Evolutionary conservation across 2,113 vertebrate genomes (phyloP), one percentile per base, ranked within the genome.

Genomic region (Hydrolagus affinis): DNA sequence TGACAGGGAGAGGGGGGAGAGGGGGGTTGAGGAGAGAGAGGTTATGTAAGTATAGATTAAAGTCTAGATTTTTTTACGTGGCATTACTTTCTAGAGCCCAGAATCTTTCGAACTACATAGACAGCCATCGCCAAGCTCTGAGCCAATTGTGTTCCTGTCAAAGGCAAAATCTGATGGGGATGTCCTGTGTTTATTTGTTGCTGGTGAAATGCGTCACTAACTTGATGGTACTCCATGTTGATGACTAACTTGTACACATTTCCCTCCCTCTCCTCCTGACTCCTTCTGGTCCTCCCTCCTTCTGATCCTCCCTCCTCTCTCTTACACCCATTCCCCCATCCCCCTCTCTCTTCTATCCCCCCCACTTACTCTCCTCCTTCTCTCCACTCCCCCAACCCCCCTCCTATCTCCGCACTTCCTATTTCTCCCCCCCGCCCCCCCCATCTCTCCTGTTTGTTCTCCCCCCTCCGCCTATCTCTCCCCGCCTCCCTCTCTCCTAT

Each of bases 401-500:
- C 85, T 86, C 88, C 88, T 87, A 86, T 30, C 86, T 76, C 85
- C 66, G 85, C 21, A 21, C 8, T n/a, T 85, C 86, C 83, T 86
- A 85, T 62, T 75, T 62, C 57, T 25, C 78, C 44, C 85, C 86
- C 30, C 77, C 85, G 44, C 28, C 85, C 57, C 72, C 71, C 72
- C n/a, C 25, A n/a, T n/a, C n/a, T n/a, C n/a, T n/a, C n/a, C n/a
- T n/a, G n/a, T 70, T 11, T 86, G 70, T 86, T 80, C 73, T 62
- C 64, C n/a, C 85, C 85, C 89, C 89, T 88, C 88, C 87, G 87
- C 87, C 89, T 85, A 86, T 89, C 85, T 85, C 89, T 88, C 89
- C 91, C 88, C 91, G 91, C 89, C 86, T 86, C 89, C 91, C 88
- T 91, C 91, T 90, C 86, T 86, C 89, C 75, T 60, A 89, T 78